Evolutionary conservation across 1,140 invertebrate genomes (phyloP), one percentile per base, ranked within the genome.

Genomic region (Latrodectus geometricus): DNA sequence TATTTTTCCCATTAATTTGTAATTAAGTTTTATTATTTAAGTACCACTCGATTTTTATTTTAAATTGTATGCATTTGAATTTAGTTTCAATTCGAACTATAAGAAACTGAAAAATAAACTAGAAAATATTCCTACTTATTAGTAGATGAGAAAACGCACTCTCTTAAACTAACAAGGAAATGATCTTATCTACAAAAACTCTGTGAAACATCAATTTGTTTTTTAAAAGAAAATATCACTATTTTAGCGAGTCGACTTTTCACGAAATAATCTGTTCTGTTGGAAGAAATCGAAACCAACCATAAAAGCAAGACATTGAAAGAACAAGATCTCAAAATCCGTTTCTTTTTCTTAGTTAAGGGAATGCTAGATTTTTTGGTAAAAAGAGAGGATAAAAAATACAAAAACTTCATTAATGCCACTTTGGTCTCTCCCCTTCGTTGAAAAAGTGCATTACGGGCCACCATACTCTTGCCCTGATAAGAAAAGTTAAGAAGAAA

Each of bases 401-500:
- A 49, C 50, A 74, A 65, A 86, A 86, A 86, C 83, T 86, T 86
- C 83, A 86, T 86, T 86, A 86, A 86, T 86, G 83, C 83, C 73
- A 83, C 80, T 83, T 83, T 74, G 80, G 80, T 74, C 73, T 69
- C 35, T 17, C 75, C 52, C 54, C 12, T 74, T 23, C 70, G 20
- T 61, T 78, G 74, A 86, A 86, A 86, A 86, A 86, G 83, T 86
- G 83, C 83, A 86, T 86, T 86, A 86, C 83, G 50, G 21, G 50
- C 21, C 66, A 20, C 83, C 74, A 86, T 86, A 86, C 83, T 86
- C 83, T 48, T 54, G 52, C 74, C 70, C 74, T 77, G 83, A 86
- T 86, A 86, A 86, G 83, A 86, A 84, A 86, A 86, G 83, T 86
- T 86, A 86, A 77, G 83, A 86, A 86, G 83, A 86, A 86, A 86